A percentile compares a stretch with the other conserved stretches of the same genome.
Evolutionary conservation across 2,113 vertebrate species (phyloP).

Genomic region (Emydocephalus ijimae): DNA sequence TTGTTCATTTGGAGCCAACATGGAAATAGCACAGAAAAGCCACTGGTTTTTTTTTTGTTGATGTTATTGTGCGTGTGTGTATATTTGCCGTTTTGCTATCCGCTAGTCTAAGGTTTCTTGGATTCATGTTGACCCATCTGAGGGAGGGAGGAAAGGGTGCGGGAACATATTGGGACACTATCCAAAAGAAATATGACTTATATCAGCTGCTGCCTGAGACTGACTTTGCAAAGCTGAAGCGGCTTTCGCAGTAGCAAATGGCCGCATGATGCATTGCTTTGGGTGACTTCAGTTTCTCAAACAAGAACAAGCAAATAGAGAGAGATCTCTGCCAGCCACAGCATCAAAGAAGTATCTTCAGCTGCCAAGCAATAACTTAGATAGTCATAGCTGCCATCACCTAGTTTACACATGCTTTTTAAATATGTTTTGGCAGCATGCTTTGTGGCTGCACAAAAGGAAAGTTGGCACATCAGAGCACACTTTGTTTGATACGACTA

Average conservation of each 20-base stretch:
- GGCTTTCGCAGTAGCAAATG: constrained; percentile 61
- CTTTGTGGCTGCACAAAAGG: constrained; percentile 80
- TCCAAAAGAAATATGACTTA: constrained; percentile 76
- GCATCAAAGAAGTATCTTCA: constrained; percentile 73
- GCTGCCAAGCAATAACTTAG: constrained; percentile 83
- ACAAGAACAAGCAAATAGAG: constrained; percentile 75
- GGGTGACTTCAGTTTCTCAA: constrained; percentile 68
- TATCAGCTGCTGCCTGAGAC: constrained; percentile 65
- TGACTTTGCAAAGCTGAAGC: constrained; percentile 62
- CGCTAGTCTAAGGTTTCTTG: constrained; percentile 66
- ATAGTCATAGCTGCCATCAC: constrained; percentile 83
- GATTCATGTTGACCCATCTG: constrained; percentile 67
- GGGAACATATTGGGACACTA: constrained; percentile 43
- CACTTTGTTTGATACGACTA: constrained; percentile 85
- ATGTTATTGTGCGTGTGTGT: constrained; percentile 30
- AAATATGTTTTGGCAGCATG: constrained; percentile 80
- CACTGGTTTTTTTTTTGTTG: constrained; percentile 41
- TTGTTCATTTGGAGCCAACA: constrained; percentile 72
- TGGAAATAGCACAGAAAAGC: constrained; percentile 70
- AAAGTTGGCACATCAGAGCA: constrained; percentile 77
- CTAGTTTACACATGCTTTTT: constrained; percentile 81
- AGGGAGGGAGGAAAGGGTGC: constrained; percentile 15
- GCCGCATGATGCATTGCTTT: constrained; percentile 64
- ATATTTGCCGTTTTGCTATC: constrained; percentile 47
- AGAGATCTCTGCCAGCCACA: constrained; percentile 69